Conservation (phyloP, 2,888 invertebrate species). For the Thera obeliscata region DNA sequence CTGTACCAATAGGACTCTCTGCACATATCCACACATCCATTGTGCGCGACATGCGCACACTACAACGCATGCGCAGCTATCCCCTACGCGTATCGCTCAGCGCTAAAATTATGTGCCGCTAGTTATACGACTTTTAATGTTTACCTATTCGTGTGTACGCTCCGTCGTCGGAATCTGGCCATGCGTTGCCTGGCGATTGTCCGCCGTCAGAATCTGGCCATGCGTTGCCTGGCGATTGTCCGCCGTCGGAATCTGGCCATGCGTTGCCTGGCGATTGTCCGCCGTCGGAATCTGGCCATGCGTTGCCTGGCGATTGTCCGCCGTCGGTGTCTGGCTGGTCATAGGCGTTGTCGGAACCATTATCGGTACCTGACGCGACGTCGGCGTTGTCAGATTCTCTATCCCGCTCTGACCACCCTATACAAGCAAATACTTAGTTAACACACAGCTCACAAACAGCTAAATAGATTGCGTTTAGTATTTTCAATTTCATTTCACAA, state of each 20-base stretch:
- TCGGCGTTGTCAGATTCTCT: conserved; percentile 11
- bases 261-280: not conserved
- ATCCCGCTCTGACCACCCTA: conserved; percentile 13
- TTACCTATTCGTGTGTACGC: conserved; percentile 7
- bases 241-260: conserved; percentile 1
- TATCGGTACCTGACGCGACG: conserved; percentile 1
- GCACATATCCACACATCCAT: no score
- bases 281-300: not conserved
- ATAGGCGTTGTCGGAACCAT: conserved; percentile 4
- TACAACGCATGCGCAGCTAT: no score
- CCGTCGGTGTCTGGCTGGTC: conserved; percentile 1
- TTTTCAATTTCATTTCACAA: not conserved
- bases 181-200: not conserved
- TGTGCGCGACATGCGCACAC: no score
- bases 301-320: not conserved
- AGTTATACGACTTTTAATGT: not conserved
- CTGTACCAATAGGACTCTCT: no score
- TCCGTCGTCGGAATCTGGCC: not conserved
- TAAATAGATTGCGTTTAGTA: not conserved
- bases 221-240: not conserved
- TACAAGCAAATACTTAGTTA: conserved; percentile 8
- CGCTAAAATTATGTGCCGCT: no score
- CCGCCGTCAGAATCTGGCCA: not conserved
- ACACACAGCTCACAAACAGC: conserved; percentile 6
- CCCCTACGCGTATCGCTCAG: no score